These are phyloP conservation scores for Antedon bifida DNA, from an alignment of 35 echinoderm and acorn worm species.

Conservation along the genomic window DNA sequence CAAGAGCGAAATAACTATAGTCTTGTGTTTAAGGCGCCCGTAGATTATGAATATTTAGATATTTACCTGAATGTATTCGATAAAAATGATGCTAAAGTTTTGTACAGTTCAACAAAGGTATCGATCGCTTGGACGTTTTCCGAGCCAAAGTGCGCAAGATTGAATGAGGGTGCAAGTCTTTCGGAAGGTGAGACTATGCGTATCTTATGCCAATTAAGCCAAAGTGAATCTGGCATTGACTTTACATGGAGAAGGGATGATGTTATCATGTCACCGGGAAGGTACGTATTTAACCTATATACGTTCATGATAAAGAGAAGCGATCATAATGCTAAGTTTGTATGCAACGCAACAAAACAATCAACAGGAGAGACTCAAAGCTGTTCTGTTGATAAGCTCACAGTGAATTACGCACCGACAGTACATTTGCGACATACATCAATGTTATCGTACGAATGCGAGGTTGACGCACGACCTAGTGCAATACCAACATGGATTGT, in stretches of 20 bases:
- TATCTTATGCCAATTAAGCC: background rate
- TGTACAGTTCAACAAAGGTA: background rate
- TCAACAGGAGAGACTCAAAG: background rate
- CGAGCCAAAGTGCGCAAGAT: background rate
- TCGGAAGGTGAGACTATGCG: background rate
- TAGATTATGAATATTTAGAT: background rate
- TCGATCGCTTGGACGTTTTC: background rate
- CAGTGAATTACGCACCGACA: background rate
- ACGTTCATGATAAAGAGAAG: background rate
- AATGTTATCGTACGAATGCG: background rate
- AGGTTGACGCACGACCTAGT: background rate
- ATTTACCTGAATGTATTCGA: background rate
- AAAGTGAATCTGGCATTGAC: background rate
- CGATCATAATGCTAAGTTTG: background rate
- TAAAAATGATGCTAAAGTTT: background rate
- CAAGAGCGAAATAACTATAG: background rate
- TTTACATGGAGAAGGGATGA: background rate
- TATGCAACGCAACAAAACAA: background rate
- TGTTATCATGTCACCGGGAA: background rate
- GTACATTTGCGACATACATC: background rate
- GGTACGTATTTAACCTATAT: background rate
- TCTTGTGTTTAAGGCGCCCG: background rate
- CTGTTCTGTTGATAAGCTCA: background rate
- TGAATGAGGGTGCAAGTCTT: background rate
- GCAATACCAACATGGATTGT: background rate